Base-by-base conservation (phyloP, 2,113 vertebrate genomes). In the Gyps fulvus region DNA sequence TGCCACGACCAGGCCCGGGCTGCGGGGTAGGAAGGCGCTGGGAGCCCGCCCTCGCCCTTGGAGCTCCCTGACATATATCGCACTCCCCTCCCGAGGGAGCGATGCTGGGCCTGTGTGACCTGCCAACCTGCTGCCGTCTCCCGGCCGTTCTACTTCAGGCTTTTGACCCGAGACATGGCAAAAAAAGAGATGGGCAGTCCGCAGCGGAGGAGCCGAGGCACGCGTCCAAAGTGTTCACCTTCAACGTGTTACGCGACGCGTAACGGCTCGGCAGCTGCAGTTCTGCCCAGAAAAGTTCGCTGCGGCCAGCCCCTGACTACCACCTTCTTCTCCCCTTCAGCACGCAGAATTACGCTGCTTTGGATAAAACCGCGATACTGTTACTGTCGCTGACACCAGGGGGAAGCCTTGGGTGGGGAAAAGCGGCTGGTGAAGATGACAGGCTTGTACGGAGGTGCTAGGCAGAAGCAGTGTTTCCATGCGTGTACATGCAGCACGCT, bases 401-500 rank as follows among this genome's bases (percentile, higher is more conserved):
- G 85, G 91, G 85, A 85, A 87, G 4, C 95, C 65, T 87, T 16
- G 50, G 29, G n/a, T 42, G 92, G 15, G 38, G 25, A 55, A 45
- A 45, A 45, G 32, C 1, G 8, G 2, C 32, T 5, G 0, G 26
- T 6, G 54, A 19, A 29, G 38, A 1, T 3, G 52, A 6, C 16
- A 8, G 55, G 63, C 59, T 55, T 47, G 8, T 2, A 1, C 1
- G 67, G 55, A 16, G 49, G 6, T 36, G n/a, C 47, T 15, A 3
- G 9, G 54, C 49, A 18, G 49, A 22, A 52, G 26, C 31, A 4
- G 15, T 32, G 47, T 67, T 54, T 11, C 63, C 22, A 1, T 6
- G 5, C 6, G 0, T 21, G 5, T 15, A 10, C 13, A 1, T 0
- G 11, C n/a, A 61, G 54, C 36, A 18, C 23, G 0, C 16, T 29